A percentile compares a stretch with the other conserved stretches of the same genome.
These are phyloP conservation scores for Typhlichthys subterraneus DNA, from an alignment of 2,797 vertebrate genomes.

Conservation along the genomic window DNA sequence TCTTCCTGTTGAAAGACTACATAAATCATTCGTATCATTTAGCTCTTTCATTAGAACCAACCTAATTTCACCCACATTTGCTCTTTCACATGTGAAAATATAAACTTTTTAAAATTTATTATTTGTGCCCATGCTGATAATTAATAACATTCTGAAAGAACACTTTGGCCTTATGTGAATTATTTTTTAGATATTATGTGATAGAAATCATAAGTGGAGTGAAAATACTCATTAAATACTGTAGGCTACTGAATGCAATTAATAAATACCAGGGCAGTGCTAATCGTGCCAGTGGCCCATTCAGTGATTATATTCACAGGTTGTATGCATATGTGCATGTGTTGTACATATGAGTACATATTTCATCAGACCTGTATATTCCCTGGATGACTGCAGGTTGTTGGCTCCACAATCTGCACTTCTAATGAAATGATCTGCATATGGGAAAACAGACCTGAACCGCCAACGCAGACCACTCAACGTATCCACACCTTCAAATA, in stretches of 20 bases:
- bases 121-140: slow-evolving; percentile 28
- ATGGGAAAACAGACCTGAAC: slow-evolving; percentile 2
- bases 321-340: slow-evolving; percentile 16
- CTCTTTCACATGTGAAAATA: slow-evolving; percentile 17
- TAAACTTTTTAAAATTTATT: slow-evolving; percentile 23
- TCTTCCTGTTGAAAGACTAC: slow-evolving; percentile 12
- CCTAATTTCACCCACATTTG: slow-evolving; percentile 30
- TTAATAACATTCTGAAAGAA: slow-evolving; percentile 16
- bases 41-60: slow-evolving; percentile 9
- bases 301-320: slow-evolving; percentile 26
- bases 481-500: background rate
- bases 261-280: slow-evolving; percentile 10
- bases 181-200: slow-evolving; percentile 14
- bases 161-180: slow-evolving; percentile 9
- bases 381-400: slow-evolving; percentile 25
- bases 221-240: slow-evolving; percentile 8
- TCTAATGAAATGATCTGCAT: background rate
- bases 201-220: slow-evolving; percentile 1
- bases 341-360: slow-evolving; percentile 26
- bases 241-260: background rate
- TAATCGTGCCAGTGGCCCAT: slow-evolving; percentile 7
- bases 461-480: background rate
- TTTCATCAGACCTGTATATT: slow-evolving; percentile 32
- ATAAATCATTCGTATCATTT: slow-evolving; percentile 19
- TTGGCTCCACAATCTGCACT: background rate